A percentile compares a stretch with the other conserved stretches of the same genome.
These are phyloP conservation scores for Heliconius ethilla DNA, from an alignment of 2,888 invertebrate species.

Conservation along the genomic window DNA sequence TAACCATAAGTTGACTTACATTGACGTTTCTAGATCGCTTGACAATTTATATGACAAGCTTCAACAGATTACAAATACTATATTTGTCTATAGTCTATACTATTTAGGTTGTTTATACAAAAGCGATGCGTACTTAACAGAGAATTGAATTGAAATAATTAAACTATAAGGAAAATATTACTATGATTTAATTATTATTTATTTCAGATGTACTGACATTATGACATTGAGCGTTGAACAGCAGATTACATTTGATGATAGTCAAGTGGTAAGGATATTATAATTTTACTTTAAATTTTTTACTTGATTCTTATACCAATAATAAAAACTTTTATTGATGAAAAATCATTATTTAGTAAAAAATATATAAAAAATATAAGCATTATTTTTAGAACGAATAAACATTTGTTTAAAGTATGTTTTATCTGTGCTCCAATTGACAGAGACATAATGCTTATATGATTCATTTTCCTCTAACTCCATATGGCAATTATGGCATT, in stretches of 20 bases:
- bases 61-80: slow-evolving; percentile 3
- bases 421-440: background rate
- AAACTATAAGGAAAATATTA: background rate
- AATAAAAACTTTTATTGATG: too few species aligned
- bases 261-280: slow-evolving; percentile 63
- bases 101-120: background rate
- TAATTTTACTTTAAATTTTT: too few species aligned
- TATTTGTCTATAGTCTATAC: background rate
- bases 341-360: background rate
- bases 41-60: background rate
- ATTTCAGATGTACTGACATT: slow-evolving; percentile 50
- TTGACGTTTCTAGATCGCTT: background rate
- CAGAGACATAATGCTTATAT: background rate
- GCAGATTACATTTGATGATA: slow-evolving; percentile 65
- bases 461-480: background rate
- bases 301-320: background rate
- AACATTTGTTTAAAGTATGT: background rate
- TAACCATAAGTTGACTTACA: too few species aligned
- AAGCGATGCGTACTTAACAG: too few species aligned
- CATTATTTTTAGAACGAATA: background rate
- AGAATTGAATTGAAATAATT: too few species aligned
- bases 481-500: background rate
- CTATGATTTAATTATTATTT: slow-evolving; percentile 34
- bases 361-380: too few species aligned
- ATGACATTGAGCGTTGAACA: slow-evolving; percentile 75